These are phyloP conservation scores for Saguinus imperator DNA, from an alignment of 2,113 vertebrate genomes.

Conservation along the genomic window DNA sequence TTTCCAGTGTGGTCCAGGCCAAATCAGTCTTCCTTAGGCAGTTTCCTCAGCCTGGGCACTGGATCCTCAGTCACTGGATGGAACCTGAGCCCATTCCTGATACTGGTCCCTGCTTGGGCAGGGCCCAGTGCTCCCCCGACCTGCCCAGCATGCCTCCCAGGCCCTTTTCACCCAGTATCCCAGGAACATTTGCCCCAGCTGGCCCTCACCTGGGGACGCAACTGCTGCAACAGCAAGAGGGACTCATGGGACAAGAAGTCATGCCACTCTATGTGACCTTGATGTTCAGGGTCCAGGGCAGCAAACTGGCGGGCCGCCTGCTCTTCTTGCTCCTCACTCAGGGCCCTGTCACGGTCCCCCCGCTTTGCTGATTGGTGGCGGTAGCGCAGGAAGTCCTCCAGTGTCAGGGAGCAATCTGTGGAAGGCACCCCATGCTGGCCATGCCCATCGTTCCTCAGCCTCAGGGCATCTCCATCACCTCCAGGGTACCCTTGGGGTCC, in stretches of 20 bases:
- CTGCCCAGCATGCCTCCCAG: not conserved
- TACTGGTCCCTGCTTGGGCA: not conserved
- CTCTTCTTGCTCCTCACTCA: conserved; percentile 91
- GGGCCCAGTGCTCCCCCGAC: not conserved
- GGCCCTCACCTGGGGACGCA: conserved; percentile 90
- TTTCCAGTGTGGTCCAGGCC: not conserved
- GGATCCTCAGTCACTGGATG: not conserved
- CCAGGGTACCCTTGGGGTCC: not conserved
- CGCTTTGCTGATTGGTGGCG: conserved; percentile 94
- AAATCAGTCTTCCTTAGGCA: not conserved
- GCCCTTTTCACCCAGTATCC: not conserved
- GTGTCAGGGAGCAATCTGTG: conserved; percentile 92
- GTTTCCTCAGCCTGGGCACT: not conserved
- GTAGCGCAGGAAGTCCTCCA: conserved; percentile 95
- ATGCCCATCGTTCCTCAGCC: not conserved
- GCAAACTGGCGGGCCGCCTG: conserved; percentile 92
- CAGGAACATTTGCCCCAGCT: not conserved
- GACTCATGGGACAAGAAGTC: conserved; percentile 97
- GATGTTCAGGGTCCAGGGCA: conserved; percentile 91
- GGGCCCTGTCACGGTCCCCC: conserved; percentile 86
- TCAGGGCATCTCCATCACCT: not conserved
- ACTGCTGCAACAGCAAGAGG: conserved; percentile 90
- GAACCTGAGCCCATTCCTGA: conserved; percentile 1
- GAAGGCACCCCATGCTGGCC: conserved; percentile 18
- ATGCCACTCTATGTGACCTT: conserved; percentile 92